These are phyloP conservation scores for Monochamus saltuarius DNA, from an alignment of 1,140 invertebrate species.

Conservation along the genomic window DNA sequence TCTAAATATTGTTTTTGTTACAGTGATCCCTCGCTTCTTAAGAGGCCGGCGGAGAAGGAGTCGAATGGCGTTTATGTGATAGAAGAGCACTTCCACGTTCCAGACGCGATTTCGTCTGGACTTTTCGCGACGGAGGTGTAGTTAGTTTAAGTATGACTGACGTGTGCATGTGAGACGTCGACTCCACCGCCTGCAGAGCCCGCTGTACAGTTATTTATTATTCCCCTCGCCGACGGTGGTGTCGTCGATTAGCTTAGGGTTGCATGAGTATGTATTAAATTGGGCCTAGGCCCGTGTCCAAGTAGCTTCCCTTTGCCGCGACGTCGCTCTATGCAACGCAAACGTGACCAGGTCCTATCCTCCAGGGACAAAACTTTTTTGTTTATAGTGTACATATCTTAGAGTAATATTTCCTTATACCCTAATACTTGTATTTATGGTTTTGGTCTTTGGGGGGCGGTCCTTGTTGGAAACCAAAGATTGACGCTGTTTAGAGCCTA, in stretches of 20 bases:
- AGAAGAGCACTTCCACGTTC: conserved; percentile 62
- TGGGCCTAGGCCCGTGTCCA: conserved; percentile 28
- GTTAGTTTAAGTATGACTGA: conserved; percentile 42
- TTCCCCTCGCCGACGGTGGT: conserved; percentile 29
- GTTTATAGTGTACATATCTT: conserved; percentile 44
- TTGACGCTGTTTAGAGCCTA: conserved; percentile 37
- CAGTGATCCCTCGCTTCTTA: conserved; percentile 54
- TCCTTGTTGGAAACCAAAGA: conserved; percentile 47
- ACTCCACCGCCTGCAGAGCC: conserved; percentile 18
- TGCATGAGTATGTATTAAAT: conserved; percentile 36
- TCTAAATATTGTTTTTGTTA: conserved; percentile 31
- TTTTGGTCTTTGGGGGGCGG: conserved; percentile 19
- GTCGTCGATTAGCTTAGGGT: conserved; percentile 35
- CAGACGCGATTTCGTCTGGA: conserved; percentile 55
- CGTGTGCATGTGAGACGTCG: conserved; percentile 33
- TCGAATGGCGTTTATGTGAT: conserved; percentile 60
- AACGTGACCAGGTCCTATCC: conserved; percentile 35
- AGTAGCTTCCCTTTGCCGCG: conserved; percentile 27
- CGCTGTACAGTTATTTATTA: conserved; percentile 44
- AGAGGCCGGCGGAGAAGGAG: conserved; percentile 54
- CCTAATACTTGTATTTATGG: conserved; percentile 22
- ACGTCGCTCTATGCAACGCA: conserved; percentile 32
- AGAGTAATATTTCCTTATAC: conserved; percentile 16
- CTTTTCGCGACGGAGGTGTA: conserved; percentile 67
- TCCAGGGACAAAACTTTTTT: conserved; percentile 32